Evolutionary conservation across 2,113 vertebrate genomes (phyloP).

Genomic region (Oncorhynchus nerka): DNA sequence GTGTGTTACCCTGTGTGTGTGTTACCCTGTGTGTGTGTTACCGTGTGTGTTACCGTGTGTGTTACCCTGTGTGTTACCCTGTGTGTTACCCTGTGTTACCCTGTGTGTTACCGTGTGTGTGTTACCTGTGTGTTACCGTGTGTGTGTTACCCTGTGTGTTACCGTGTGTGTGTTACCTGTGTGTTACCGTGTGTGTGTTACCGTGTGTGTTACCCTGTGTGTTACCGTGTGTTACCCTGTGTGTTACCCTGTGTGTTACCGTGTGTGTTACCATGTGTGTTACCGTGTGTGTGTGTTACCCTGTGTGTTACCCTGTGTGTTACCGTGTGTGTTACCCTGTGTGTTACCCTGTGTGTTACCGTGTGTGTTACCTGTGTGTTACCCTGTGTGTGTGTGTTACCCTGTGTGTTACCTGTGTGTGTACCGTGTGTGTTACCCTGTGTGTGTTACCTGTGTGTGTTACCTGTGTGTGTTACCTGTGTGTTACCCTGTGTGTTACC

Average conservation of each 20-base stretch:
- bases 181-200: constrained; percentile 40
- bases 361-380: too few relatives aligned
- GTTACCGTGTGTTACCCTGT: background rate
- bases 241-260: constrained; percentile 76
- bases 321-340: background rate
- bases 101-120: too few relatives aligned
- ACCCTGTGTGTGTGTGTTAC: background rate
- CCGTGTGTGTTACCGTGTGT: background rate
- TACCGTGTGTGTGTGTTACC: background rate
- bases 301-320: too few relatives aligned
- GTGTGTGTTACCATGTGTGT: background rate
- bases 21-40: constrained; percentile 69
- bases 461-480: too few relatives aligned
- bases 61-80: background rate
- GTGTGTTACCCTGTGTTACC: too few relatives aligned
- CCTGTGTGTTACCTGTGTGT: constrained; percentile 83
- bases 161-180: constrained; percentile 78
- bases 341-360: constrained; percentile 76
- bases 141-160: background rate
- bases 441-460: background rate
- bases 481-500: constrained; percentile 60
- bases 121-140: constrained; percentile 70
- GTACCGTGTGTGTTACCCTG: background rate
- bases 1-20: constrained; percentile 72
- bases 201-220: too few relatives aligned